Conservation (phyloP, 2,113 vertebrate species). For the Danionella cerebrum region DNA sequence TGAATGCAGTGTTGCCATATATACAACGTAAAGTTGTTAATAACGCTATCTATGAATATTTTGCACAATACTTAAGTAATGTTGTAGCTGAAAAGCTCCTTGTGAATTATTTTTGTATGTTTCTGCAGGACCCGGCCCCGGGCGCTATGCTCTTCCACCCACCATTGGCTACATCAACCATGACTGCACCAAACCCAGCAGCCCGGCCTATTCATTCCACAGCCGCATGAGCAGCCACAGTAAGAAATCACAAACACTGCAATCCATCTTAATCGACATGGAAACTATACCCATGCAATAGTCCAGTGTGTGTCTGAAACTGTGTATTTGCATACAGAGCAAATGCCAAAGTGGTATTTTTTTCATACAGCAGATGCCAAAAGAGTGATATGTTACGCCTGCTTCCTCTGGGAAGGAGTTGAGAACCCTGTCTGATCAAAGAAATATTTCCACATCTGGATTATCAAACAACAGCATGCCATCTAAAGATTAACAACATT, state of each 20-base stretch:
- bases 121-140: conserved; percentile 70
- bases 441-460: neutral
- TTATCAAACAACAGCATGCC: conserved; percentile 1
- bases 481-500: neutral
- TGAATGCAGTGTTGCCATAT: too few relatives aligned
- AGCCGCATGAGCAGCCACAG: conserved; percentile 62
- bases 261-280: too few relatives aligned
- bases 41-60: too few relatives aligned
- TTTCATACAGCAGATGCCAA: neutral
- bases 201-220: conserved; percentile 75
- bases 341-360: too few relatives aligned
- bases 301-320: neutral
- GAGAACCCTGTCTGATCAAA: conserved; percentile 16
- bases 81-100: neutral
- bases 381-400: neutral
- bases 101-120: neutral
- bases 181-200: conserved; percentile 72
- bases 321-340: neutral
- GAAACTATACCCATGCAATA: too few relatives aligned
- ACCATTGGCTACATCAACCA: conserved; percentile 75
- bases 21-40: too few relatives aligned
- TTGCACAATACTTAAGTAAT: too few relatives aligned
- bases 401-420: neutral
- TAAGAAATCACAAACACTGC: conserved; percentile 37
- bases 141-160: conserved; percentile 71